Evolutionary conservation across 2,888 invertebrate species (phyloP).

Genomic region (Megaustenia siamemsis): DNA sequence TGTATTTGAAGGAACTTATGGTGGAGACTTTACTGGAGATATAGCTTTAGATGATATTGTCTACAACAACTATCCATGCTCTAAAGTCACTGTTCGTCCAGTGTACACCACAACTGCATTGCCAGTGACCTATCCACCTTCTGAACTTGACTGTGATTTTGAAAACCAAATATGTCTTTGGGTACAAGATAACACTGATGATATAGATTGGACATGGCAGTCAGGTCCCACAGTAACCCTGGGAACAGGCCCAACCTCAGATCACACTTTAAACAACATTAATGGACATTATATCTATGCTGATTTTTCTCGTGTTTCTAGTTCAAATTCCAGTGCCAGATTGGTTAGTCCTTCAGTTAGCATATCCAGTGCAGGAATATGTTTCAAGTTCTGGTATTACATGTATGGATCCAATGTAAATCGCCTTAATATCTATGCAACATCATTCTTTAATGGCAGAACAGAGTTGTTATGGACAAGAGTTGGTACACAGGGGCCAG

Average conservation of each 20-base stretch:
- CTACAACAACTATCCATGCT: conserved; percentile 60
- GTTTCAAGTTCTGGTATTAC: conserved; percentile 78
- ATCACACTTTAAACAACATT: conserved; percentile 74
- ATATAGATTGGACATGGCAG: conserved; percentile 73
- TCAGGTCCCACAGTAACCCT: conserved; percentile 63
- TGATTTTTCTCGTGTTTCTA: conserved; percentile 55
- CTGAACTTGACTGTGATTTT: conserved; percentile 73
- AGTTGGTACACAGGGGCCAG: conserved; percentile 70
- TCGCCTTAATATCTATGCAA: conserved; percentile 67
- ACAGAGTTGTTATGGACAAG: conserved; percentile 63
- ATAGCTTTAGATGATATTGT: conserved; percentile 77
- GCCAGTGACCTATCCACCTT: conserved; percentile 65
- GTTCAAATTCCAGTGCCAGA: conserved; percentile 68
- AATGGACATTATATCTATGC: conserved; percentile 73
- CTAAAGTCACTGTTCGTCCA: conserved; percentile 55
- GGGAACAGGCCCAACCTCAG: conserved; percentile 73
- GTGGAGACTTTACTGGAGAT: conserved; percentile 71
- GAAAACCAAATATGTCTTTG: conserved; percentile 73
- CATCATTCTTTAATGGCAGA: conserved; percentile 34
- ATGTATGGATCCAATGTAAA: conserved; percentile 77
- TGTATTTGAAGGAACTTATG: conserved; percentile 75
- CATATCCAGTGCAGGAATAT: conserved; percentile 64
- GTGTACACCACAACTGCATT: conserved; percentile 59
- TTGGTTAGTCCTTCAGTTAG: conserved; percentile 63
- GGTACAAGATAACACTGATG: conserved; percentile 71